Percentiles rank a stretch among this genome's conserved stretches.
These are phyloP conservation scores for Prionailurus bengalensis DNA, from an alignment of 2,113 vertebrate genomes.

Conservation along the genomic window DNA sequence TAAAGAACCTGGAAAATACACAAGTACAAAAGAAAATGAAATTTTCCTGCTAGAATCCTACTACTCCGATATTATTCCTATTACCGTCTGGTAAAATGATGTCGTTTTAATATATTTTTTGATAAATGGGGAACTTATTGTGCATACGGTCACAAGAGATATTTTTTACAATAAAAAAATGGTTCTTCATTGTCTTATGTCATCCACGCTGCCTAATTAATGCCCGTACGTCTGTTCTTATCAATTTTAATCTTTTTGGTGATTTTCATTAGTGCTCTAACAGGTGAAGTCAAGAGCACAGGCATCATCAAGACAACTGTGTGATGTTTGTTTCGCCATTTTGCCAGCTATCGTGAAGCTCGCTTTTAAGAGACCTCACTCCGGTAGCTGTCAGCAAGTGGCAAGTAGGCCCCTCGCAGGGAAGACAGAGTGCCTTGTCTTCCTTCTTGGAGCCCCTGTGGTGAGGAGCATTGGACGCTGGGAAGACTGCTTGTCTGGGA, in stretches of 20 bases:
- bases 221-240: background rate
- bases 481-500: background rate
- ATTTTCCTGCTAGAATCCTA: background rate
- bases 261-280: background rate
- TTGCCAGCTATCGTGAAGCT: background rate
- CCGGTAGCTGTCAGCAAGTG: background rate
- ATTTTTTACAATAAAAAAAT: conserved; percentile 27
- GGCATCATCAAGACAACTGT: background rate
- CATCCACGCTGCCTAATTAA: background rate
- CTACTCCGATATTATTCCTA: background rate
- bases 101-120: background rate
- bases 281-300: background rate
- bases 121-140: background rate
- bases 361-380: background rate
- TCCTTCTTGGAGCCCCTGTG: background rate
- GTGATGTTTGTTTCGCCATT: background rate
- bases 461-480: background rate
- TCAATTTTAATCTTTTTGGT: background rate
- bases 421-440: background rate
- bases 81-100: background rate
- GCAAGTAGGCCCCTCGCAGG: background rate
- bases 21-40: conserved; percentile 38
- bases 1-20: background rate
- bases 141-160: background rate
- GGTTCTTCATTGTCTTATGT: background rate